Evolutionary conservation across 2,113 vertebrate genomes (phyloP).

Genomic region (Rostratula benghalensis): DNA sequence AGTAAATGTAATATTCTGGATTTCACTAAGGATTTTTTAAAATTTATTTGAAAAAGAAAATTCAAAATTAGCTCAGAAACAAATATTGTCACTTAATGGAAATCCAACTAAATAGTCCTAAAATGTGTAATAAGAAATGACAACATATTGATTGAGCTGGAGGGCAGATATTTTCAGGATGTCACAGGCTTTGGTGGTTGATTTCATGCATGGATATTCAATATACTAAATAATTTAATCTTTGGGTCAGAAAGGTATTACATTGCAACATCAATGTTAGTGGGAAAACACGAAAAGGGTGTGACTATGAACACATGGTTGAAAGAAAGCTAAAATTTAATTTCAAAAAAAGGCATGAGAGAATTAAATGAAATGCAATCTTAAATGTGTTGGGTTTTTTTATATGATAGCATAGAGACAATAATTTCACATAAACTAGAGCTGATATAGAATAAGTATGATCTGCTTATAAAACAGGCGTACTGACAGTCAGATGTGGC

Average conservation of each 20-base stretch:
- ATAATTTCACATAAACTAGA: background rate
- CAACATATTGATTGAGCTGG: background rate
- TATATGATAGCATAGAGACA: background rate
- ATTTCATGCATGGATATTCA: background rate
- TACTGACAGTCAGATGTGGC: background rate
- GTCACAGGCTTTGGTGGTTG: background rate
- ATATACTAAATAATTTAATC: background rate
- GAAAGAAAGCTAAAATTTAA: background rate
- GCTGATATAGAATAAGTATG: background rate
- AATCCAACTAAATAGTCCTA: background rate
- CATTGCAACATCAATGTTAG: background rate
- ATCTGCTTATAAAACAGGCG: background rate
- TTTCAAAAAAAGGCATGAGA: background rate
- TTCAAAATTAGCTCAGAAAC: background rate
- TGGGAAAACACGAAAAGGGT: background rate
- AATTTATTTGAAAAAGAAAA: background rate
- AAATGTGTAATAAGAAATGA: background rate
- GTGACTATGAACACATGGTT: background rate
- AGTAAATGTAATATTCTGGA: background rate
- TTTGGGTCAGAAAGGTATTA: background rate
- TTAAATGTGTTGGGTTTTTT: background rate
- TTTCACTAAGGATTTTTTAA: background rate
- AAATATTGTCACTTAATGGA: background rate
- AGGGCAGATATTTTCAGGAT: background rate
- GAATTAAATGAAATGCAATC: fast-evolving